Evolutionary conservation across 2,797 vertebrate genomes (phyloP), one percentile per base, ranked within the genome.

Genomic region (Melanotaenia nigrans): DNA sequence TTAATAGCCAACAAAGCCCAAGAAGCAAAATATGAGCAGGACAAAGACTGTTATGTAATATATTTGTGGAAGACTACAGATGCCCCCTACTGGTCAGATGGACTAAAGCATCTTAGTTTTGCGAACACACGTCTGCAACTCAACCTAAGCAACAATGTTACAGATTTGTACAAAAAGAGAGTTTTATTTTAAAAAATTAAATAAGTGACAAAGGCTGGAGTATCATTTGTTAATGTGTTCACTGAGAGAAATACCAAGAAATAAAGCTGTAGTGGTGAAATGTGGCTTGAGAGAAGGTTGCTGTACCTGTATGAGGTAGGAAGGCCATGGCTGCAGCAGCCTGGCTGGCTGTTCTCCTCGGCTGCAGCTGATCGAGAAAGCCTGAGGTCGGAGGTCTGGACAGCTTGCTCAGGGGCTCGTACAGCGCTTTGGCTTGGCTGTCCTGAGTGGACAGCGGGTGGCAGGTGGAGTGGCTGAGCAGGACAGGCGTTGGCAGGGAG

Each of bases 381-480:
- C 90, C 86, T 1, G 85, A 67, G 64, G 84, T 60, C 32, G 75
- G 89, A 12, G 89, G 86, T 70, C 94, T 89, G 75, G 94, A 89
- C 66, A 94, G 72, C 91, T 96, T 98, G 90, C 89, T 79, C 38
- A 90, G 84, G 24, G 92, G 89, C 84, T 94, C 93, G 35, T 89
- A 90, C 57, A 35, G 51, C 49, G 40, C 82, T 78, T 90, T 94
- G 87, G 89, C 71, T 58, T 87, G 95, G 90, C 81, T 78, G 71
- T 94, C 78, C 92, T 94, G 90, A 75, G 45, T 60, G 51, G 90
- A 73, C 36, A 92, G 73, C 4, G 95, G 92, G 78, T 91, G 89
- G 79, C 89, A 85, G 40, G 85, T 4, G 55, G 86, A 28, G 85
- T 94, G 92, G 65, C 88, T 83, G 75, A 93, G 86, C 60, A 93